These are phyloP conservation scores for Drosophila kohkoa DNA, from an alignment of 1,140 invertebrate genomes.

Conservation along the genomic window DNA sequence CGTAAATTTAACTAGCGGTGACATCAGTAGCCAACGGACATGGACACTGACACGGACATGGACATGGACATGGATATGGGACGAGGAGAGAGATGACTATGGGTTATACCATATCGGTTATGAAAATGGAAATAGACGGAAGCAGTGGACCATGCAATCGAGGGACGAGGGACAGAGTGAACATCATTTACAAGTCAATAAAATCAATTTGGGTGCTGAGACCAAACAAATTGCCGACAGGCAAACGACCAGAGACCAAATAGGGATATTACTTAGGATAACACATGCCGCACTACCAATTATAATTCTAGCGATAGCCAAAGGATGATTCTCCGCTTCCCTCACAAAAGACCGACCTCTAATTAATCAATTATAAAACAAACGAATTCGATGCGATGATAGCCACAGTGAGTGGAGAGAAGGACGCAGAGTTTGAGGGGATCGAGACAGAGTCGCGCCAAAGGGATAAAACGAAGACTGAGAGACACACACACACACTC, in stretches of 20 bases:
- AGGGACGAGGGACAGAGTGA: slow-evolving; percentile 8
- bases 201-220: slow-evolving; percentile 72
- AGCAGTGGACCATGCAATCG: slow-evolving; percentile 22
- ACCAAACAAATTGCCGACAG: slow-evolving; percentile 74
- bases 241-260: slow-evolving; percentile 32
- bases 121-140: slow-evolving; percentile 36
- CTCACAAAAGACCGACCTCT: slow-evolving; percentile 69
- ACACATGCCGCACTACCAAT: slow-evolving; percentile 75
- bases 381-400: slow-evolving; percentile 70
- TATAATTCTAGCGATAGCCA: slow-evolving; percentile 78
- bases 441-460: neutral
- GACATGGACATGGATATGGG: neutral
- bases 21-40: slow-evolving; percentile 34
- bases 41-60: neutral
- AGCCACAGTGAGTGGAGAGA: slow-evolving; percentile 5
- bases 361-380: slow-evolving; percentile 84
- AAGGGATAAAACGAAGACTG: slow-evolving; percentile 40
- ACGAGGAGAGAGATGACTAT: slow-evolving; percentile 12
- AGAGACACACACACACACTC: neutral
- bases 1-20: slow-evolving; percentile 42
- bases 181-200: slow-evolving; percentile 82
- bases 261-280: slow-evolving; percentile 67
- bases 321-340: slow-evolving; percentile 25
- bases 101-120: slow-evolving; percentile 1
- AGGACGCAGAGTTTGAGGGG: neutral